Conservation (phyloP, 1,140 invertebrate genomes). For the Lasioglossum baleicum region DNA sequence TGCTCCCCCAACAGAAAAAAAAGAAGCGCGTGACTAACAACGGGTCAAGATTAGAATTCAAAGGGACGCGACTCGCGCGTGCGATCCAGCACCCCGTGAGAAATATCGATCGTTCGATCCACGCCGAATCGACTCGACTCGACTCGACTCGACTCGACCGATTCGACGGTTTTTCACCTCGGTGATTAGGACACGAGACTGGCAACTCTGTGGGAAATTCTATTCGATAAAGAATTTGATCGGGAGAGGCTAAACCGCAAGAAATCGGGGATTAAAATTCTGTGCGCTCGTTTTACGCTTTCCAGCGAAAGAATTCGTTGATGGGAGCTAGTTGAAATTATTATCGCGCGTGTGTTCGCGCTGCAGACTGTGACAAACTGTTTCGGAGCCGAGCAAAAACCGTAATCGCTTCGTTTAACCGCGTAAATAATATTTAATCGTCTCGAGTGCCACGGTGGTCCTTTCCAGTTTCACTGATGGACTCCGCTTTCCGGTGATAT, state of each 20-base stretch:
- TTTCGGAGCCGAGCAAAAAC: constrained; percentile 38
- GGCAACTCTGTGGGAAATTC: too few species aligned
- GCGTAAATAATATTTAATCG: constrained; percentile 59
- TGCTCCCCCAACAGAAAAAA: background rate
- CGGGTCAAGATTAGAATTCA: constrained; percentile 51
- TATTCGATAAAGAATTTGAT: background rate
- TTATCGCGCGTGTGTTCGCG: too few species aligned
- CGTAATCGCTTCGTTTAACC: constrained; percentile 55
- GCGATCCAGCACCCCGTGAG: background rate
- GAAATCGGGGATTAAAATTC: too few species aligned
- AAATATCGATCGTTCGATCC: constrained; percentile 3
- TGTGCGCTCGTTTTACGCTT: too few species aligned
- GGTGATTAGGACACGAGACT: background rate
- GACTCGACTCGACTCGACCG: background rate
- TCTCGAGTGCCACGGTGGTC: constrained; percentile 19
- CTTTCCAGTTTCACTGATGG: background rate
- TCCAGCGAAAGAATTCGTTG: too few species aligned
- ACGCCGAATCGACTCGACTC: background rate
- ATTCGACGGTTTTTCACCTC: background rate
- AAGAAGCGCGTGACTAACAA: constrained; percentile 47
- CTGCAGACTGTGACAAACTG: constrained; percentile 3
- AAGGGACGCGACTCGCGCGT: background rate
- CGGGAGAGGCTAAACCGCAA: background rate
- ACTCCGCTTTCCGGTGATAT: constrained; percentile 19
- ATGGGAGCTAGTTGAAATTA: too few species aligned